Evolutionary conservation across 2,888 invertebrate species (phyloP), one percentile per base, ranked within the genome.

Genomic region (Sphaerophoria taeniata): DNA sequence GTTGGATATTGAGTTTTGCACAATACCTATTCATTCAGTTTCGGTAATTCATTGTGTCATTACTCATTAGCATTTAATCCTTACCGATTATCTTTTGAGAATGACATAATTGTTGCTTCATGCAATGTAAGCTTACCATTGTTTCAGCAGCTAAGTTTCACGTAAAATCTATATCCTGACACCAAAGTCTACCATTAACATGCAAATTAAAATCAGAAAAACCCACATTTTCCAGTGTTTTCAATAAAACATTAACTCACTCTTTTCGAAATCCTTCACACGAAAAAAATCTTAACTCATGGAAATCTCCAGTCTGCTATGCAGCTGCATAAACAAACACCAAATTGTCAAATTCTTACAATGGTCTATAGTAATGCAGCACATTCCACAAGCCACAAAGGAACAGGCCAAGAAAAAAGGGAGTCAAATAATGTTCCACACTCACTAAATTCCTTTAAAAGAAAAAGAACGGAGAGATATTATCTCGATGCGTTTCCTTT

Each of bases 271-370:
- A 53, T 67, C 5, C 69, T 61, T 61, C 65, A 67, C 36, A 24
- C 60, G 53, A 76, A 65, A 63, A 56, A 16, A 9, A 47, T 11
- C 47, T 77, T 36, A 58, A 33, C 9, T 56, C 36, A 24, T 65
- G 45, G 11, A 69, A 73, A 61, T 76, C 43, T 67, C 56, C 39
- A 16, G 65, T 79, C 70, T 80, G 69, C 60, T 51, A 55, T 87
- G 87, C 88, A 88, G 88, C 88, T 88, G 88, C 81, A 87, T 88
- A 88, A 88, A 88, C 87, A 88, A 87, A 84, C 67, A 76, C 45
- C 69, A 72, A 76, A 69, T 72, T 70, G 74, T 75, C 75, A 75
- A 84, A 84, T 43, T 36, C 72, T 24, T 49, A 84, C 79, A 84
- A 84, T 76, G 36, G 43, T 56, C 45, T 16, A 0, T n/a, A 70